These are phyloP conservation scores for Papilio dardanus DNA, from an alignment of 1,140 invertebrate genomes.

Conservation along the genomic window DNA sequence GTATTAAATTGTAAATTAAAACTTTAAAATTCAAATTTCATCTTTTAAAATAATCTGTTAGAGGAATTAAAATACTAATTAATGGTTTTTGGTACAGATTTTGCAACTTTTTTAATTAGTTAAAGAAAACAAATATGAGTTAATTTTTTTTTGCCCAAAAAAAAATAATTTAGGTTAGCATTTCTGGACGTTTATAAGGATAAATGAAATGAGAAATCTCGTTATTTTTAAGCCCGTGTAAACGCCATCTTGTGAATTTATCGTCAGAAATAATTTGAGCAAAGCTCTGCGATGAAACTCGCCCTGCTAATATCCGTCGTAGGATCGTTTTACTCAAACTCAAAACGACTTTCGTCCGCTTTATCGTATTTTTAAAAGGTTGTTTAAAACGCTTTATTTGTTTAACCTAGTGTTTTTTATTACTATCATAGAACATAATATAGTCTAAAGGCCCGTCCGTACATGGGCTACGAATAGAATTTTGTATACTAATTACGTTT, in stretches of 20 bases:
- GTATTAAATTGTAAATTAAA: neutral
- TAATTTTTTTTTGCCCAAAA: too few species aligned
- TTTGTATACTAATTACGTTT: too few species aligned
- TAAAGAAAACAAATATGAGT: too few species aligned
- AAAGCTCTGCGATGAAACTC: slow-evolving; percentile 36
- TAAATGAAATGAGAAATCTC: slow-evolving; percentile 22
- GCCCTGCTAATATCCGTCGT: slow-evolving; percentile 59
- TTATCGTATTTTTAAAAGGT: slow-evolving; percentile 34
- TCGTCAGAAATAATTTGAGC: slow-evolving; percentile 44
- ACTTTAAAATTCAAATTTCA: neutral
- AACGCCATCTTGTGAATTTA: slow-evolving; percentile 38
- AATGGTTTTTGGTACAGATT: neutral
- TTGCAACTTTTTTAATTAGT: neutral
- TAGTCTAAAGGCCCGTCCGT: too few species aligned
- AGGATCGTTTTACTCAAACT: slow-evolving; percentile 59
- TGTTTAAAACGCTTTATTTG: neutral
- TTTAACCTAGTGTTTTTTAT: neutral
- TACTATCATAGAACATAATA: too few species aligned
- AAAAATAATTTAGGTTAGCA: neutral
- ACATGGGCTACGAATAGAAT: too few species aligned
- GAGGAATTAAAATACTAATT: neutral
- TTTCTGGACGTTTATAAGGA: neutral
- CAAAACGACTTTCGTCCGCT: slow-evolving; percentile 46
- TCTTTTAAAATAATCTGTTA: neutral
- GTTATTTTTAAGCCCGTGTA: slow-evolving; percentile 40